Percentiles rank a stretch among this genome's conserved stretches.
Evolutionary conservation across 2,113 vertebrate genomes (phyloP).

Genomic region (Apus apus): DNA sequence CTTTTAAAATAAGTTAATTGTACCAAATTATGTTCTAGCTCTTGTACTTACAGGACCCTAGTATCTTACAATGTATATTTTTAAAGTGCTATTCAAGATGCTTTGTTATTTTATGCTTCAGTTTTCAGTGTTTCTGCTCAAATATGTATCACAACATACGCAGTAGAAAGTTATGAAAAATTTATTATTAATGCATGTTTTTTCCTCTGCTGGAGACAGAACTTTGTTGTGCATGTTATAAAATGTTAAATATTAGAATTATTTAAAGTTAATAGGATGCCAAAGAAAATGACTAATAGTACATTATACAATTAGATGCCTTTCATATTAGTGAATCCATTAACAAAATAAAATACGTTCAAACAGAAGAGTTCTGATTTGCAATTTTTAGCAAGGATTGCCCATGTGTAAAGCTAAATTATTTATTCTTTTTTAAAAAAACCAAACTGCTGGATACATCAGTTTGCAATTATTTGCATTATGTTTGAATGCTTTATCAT

Average conservation of each 20-base stretch:
- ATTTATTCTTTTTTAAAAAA: constrained; percentile 68
- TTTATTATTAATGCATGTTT: constrained; percentile 71
- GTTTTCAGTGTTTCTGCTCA: constrained; percentile 68
- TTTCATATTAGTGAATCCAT: constrained; percentile 82
- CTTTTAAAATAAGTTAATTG: constrained; percentile 66
- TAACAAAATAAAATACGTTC: constrained; percentile 80
- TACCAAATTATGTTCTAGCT: constrained; percentile 50
- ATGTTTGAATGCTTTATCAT: constrained; percentile 75
- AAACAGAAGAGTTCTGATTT: constrained; percentile 75
- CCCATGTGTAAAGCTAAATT: constrained; percentile 80
- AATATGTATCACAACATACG: constrained; percentile 62
- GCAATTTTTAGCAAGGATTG: constrained; percentile 74
- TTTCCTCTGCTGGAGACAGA: constrained; percentile 65
- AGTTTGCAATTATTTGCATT: constrained; percentile 78
- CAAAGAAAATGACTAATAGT: constrained; percentile 82
- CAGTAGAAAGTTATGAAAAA: constrained; percentile 63
- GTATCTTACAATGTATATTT: neutral
- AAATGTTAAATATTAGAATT: constrained; percentile 82
- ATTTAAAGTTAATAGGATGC: constrained; percentile 83
- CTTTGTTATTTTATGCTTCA: constrained; percentile 51
- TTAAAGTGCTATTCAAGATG: constrained; percentile 1
- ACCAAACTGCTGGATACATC: constrained; percentile 64
- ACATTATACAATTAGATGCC: constrained; percentile 82
- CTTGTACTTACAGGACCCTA: constrained; percentile 35
- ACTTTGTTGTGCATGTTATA: constrained; percentile 76